Conservation (phyloP, 2,888 invertebrate genomes). For the Glyphotaelius pellucidus region DNA sequence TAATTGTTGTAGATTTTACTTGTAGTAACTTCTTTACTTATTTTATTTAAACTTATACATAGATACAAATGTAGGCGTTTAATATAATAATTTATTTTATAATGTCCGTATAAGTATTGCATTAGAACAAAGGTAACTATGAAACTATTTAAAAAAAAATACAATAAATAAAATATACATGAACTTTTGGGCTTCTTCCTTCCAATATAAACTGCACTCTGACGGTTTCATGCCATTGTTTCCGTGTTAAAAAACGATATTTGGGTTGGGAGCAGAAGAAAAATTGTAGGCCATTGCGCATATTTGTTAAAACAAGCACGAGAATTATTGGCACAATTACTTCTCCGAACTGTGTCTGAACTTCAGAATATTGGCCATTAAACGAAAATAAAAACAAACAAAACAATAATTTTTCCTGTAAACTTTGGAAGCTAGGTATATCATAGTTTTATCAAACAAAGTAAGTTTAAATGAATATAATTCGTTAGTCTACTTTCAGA, state of each 20-base stretch:
- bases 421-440: not conserved
- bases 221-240: not conserved
- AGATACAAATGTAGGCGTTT: too few species aligned
- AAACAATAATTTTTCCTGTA: not conserved
- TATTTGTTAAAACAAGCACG: not conserved
- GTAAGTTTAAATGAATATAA: not conserved
- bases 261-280: not conserved
- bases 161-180: too few species aligned
- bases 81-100: too few species aligned
- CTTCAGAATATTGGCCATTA: not conserved
- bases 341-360: not conserved
- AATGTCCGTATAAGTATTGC: too few species aligned
- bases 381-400: not conserved
- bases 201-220: not conserved
- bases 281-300: not conserved
- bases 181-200: not conserved
- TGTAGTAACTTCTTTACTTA: too few species aligned
- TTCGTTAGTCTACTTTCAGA: not conserved
- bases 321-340: not conserved
- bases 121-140: too few species aligned
- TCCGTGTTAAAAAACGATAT: not conserved
- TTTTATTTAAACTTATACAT: too few species aligned
- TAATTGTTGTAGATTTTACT: too few species aligned
- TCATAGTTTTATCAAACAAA: not conserved
- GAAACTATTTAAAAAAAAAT: too few species aligned